Conservation (phyloP, 2,113 vertebrate genomes). For the Mustela lutreola region DNA sequence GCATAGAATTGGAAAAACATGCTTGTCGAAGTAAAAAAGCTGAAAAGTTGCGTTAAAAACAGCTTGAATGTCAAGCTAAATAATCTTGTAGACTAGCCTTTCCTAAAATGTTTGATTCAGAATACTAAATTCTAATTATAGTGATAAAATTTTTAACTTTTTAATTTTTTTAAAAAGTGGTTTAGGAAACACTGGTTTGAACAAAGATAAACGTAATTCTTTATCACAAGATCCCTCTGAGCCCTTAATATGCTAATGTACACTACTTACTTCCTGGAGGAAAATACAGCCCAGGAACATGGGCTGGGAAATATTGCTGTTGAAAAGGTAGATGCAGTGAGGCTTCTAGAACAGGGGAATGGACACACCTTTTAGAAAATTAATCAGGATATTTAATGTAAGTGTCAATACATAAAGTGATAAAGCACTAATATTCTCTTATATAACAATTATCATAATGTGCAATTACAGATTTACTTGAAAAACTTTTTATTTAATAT, state of each 20-base stretch:
- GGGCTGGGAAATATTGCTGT: neutral
- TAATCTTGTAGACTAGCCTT: neutral
- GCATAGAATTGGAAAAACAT: neutral
- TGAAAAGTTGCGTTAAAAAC: neutral
- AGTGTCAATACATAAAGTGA: neutral
- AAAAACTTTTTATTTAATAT: neutral
- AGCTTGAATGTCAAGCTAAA: neutral
- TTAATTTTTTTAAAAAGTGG: neutral
- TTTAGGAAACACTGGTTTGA: neutral
- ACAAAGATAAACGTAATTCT: neutral
- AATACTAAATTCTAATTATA: neutral
- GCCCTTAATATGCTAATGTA: neutral
- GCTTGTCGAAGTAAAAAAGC: neutral
- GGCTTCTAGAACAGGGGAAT: neutral
- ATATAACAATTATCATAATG: neutral
- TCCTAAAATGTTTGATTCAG: neutral
- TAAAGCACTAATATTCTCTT: constrained; percentile 36
- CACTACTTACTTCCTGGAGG: neutral
- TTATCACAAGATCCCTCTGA: neutral
- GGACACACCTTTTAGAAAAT: neutral
- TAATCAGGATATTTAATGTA: neutral
- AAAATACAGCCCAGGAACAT: neutral
- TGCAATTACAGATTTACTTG: neutral
- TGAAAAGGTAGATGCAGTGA: neutral
- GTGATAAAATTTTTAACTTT: neutral